Conservation (phyloP, 1,140 invertebrate genomes). For the Dryas iulia region DNA sequence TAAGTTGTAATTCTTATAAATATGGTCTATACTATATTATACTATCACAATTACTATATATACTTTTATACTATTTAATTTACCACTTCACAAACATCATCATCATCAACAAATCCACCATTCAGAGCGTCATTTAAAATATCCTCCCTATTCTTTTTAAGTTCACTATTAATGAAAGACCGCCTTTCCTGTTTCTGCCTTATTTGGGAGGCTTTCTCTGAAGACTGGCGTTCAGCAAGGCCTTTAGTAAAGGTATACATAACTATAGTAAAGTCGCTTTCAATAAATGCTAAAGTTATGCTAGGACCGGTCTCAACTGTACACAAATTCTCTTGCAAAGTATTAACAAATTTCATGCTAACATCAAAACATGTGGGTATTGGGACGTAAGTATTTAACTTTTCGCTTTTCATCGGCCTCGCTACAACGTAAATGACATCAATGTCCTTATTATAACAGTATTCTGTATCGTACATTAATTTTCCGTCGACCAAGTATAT, state of each 20-base stretch:
- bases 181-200: slow-evolving; percentile 49
- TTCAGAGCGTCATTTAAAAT: slow-evolving; percentile 65
- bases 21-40: no score
- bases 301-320: slow-evolving; percentile 65
- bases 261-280: slow-evolving; percentile 65
- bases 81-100: slow-evolving; percentile 53
- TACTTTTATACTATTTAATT: slow-evolving; percentile 31
- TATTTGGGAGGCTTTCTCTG: slow-evolving; percentile 40
- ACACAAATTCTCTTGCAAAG: slow-evolving; percentile 67
- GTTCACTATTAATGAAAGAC: slow-evolving; percentile 64
- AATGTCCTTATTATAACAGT: slow-evolving; percentile 71
- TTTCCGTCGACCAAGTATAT: slow-evolving; percentile 67
- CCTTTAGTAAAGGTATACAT: slow-evolving; percentile 70
- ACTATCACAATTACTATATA: no score
- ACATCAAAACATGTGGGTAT: slow-evolving; percentile 51
- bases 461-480: slow-evolving; percentile 73
- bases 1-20: no score
- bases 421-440: slow-evolving; percentile 66
- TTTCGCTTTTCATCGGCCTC: slow-evolving; percentile 53
- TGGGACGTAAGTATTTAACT: slow-evolving; percentile 70
- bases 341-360: slow-evolving; percentile 52
- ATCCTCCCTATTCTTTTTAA: slow-evolving; percentile 53
- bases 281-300: slow-evolving; percentile 65
- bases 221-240: slow-evolving; percentile 42
- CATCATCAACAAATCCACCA: slow-evolving; percentile 65